Percentiles rank a stretch among this genome's conserved stretches.
These are phyloP conservation scores for Amblyopsis rosae DNA, from an alignment of 2,113 vertebrate genomes.

Conservation along the genomic window DNA sequence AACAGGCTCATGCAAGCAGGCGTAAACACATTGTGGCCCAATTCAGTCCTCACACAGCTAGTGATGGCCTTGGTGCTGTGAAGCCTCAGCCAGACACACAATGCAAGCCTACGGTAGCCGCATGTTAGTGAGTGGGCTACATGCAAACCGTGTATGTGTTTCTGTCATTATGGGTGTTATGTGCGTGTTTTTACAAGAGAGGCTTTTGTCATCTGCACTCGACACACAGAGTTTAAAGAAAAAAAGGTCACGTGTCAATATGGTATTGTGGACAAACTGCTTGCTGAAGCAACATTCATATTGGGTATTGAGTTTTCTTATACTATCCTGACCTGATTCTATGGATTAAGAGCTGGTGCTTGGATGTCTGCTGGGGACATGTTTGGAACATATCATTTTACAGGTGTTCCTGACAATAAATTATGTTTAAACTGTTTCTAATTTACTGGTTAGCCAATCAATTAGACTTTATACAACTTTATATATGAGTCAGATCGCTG, in stretches of 20 bases:
- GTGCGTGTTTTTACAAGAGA: constrained; percentile 22
- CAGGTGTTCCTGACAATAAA: no score
- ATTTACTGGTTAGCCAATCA: no score
- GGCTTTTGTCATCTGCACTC: constrained; percentile 48
- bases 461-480: no score
- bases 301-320: neutral
- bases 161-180: constrained; percentile 33
- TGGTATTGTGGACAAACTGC: constrained; percentile 46
- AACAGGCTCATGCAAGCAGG: constrained; percentile 10
- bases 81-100: constrained; percentile 60
- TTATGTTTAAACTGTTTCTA: no score
- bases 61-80: constrained; percentile 49
- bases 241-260: constrained; percentile 51
- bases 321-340: neutral
- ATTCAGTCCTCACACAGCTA: constrained; percentile 57
- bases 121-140: constrained; percentile 37
- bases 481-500: no score
- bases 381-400: neutral
- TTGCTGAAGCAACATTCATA: constrained; percentile 10
- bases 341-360: neutral
- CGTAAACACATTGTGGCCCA: constrained; percentile 24
- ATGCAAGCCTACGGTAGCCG: constrained; percentile 49
- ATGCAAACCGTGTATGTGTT: constrained; percentile 49
- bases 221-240: constrained; percentile 58
- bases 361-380: neutral